Base-by-base conservation (phyloP, 2,797 vertebrate species). In the Eupleurogrammus muticus region DNA sequence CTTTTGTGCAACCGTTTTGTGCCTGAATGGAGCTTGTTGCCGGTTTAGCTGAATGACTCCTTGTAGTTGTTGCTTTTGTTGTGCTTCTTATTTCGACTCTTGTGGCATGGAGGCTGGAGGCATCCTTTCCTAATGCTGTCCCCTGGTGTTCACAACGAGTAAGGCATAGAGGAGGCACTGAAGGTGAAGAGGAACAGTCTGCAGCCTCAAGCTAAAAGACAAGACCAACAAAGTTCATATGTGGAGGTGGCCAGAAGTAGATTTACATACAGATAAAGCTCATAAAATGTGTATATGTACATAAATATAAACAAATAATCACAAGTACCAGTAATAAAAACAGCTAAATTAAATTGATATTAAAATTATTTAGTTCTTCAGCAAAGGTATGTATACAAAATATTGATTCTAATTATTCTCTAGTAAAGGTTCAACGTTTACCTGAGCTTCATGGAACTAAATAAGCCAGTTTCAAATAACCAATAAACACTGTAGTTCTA, bases 111-210 rank as follows among this genome's bases (percentile, higher is more conserved):
- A 55, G 42, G 77, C 64, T 48, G 81, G 87, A 1, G 73, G 71
- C 50, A 36, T 24, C 89, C 14, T 83, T 79, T 61, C 38, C 32
- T 10, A 35, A n/a, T 2, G 50, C 13, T 32, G 70, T 21, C 42
- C 50, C 77, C 63, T 87, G 92, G 46, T 86, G 82, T 50, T 85
- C 73, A 44, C 56, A 36, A 1, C 73, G 81, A 66, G 4, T 83
- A 90, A 93, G 88, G 92, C 90, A 87, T 48, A 73, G 69, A 58
- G 69, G 70, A 78, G 89, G 79, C 72, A 75, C 79, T 46, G 81
- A 49, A 3, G 80, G 83, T 40, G 17, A 19, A 19, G 79, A 81
- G 19, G 73, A 72, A 47, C 40, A 24, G 73, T 78, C 77, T 56
- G 54, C 71, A 52, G 79, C 68, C 24, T 83, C 62, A 40, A 60